Conservation (phyloP, 2,888 invertebrate genomes). For the Nephrotoma appendiculata region DNA sequence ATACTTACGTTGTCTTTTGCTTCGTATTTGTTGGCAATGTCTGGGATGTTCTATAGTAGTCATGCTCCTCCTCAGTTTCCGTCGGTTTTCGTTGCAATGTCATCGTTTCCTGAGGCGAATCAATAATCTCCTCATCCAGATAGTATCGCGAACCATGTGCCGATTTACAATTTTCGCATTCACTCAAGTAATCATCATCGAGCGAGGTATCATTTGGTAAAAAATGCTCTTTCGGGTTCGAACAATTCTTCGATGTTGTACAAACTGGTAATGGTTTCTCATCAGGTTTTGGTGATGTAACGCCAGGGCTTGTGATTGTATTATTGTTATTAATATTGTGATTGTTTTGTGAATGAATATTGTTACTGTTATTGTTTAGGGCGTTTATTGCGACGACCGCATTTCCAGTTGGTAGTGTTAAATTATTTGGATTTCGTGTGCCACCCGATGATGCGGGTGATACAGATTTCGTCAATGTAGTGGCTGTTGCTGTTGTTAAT, state of each 20-base stretch:
- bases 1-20: constrained; percentile 28
- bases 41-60: constrained; percentile 46
- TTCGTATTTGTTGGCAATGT: constrained; percentile 48
- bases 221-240: constrained; percentile 33
- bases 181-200: constrained; percentile 62
- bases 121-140: constrained; percentile 38
- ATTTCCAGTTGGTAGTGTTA: constrained; percentile 9
- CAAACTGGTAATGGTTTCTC: constrained; percentile 30
- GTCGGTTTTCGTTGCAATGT: constrained; percentile 43
- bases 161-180: constrained; percentile 75
- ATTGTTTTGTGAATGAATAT: constrained; percentile 17
- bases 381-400: constrained; percentile 9
- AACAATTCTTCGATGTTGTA: constrained; percentile 32
- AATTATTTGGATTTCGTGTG: background rate
- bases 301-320: background rate
- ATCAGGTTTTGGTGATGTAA: constrained; percentile 3
- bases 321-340: background rate
- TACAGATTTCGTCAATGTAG: constrained; percentile 4
- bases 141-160: constrained; percentile 53
- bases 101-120: constrained; percentile 49
- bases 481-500: constrained; percentile 6
- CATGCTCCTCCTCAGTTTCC: constrained; percentile 29
- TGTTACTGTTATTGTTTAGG: constrained; percentile 19
- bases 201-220: constrained; percentile 32
- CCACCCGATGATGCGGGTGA: background rate